phyloP scores from a whole-genome alignment of 30 jellyfish, hydroid and myxozoan genomes.

The Hydra vulgaris region DNA sequence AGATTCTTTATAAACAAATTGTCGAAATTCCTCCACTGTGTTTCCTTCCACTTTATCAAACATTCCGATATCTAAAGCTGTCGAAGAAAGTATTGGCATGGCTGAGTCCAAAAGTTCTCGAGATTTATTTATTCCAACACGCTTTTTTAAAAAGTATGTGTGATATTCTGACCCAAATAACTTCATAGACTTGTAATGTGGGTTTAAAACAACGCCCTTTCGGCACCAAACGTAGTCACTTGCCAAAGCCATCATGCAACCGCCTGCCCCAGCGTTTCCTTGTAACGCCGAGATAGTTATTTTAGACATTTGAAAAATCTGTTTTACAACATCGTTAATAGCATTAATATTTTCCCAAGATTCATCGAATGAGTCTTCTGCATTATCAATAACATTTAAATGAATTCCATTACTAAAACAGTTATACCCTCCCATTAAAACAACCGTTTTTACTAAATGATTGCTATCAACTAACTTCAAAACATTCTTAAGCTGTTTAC shows the following conservation, averaged over 20 bases:
- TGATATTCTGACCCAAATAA: slow-evolving; percentile 22
- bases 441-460: background rate
- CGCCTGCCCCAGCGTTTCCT: slow-evolving; percentile 27
- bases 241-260: slow-evolving; percentile 23
- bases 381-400: slow-evolving; percentile 13
- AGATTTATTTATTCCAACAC: slow-evolving; percentile 5
- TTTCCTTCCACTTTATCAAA: slow-evolving; percentile 2
- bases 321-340: slow-evolving; percentile 12
- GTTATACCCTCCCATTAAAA: slow-evolving; percentile 10
- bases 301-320: slow-evolving; percentile 3
- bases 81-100: background rate
- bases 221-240: slow-evolving; percentile 16
- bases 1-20: background rate
- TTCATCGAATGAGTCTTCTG: slow-evolving; percentile 4
- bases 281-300: slow-evolving; percentile 15
- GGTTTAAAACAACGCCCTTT: slow-evolving; percentile 13
- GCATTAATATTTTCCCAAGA: slow-evolving; percentile 19
- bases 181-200: slow-evolving; percentile 12
- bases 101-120: background rate
- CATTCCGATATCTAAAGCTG: slow-evolving; percentile 10
- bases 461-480: background rate
- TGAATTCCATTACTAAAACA: slow-evolving; percentile 21
- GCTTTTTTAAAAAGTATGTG: background rate
- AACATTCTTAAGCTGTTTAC: background rate
- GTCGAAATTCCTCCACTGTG: background rate